Evolutionary conservation across 2,888 invertebrate species (phyloP).

Genomic region (Xylota segnis): DNA sequence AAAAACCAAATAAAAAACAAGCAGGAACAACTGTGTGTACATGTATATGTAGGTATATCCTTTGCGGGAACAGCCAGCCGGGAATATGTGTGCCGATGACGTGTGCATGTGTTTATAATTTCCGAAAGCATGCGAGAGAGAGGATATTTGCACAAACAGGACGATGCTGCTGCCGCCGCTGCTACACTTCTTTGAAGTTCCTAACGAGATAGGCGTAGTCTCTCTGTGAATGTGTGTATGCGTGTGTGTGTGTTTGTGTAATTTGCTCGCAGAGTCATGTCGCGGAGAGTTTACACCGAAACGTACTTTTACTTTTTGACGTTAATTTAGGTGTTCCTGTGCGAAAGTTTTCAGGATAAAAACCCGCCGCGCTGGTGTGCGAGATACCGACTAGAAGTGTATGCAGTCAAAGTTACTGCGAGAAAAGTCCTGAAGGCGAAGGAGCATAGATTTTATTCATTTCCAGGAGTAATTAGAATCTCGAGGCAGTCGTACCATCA

Average conservation of each 20-base stretch:
- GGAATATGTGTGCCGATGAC: conserved; percentile 70
- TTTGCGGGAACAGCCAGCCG: conserved; percentile 39
- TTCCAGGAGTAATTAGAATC: conserved; percentile 65
- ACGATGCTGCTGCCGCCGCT: conserved; percentile 47
- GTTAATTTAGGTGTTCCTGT: conserved; percentile 69
- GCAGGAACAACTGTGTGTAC: conserved; percentile 3
- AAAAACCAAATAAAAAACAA: conserved; percentile 46
- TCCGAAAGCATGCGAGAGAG: conserved; percentile 46
- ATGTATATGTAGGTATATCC: too few species aligned
- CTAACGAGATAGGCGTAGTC: conserved; percentile 61
- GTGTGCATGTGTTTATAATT: conserved; percentile 73
- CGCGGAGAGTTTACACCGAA: conserved; percentile 43
- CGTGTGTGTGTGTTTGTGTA: conserved; percentile 5
- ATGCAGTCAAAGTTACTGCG: conserved; percentile 1
- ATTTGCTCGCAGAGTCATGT: conserved; percentile 55
- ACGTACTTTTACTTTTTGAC: conserved; percentile 69
- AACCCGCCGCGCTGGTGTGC: conserved; percentile 21
- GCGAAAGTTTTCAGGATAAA: conserved; percentile 53
- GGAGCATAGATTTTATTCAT: conserved; percentile 53
- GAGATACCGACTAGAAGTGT: conserved; percentile 9
- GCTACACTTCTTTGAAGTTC: conserved; percentile 73
- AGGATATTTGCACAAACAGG: conserved; percentile 53
- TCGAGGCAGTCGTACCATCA: conserved; percentile 45
- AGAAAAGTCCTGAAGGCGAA: conserved; percentile 35
- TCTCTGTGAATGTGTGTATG: too few species aligned